Base-by-base conservation (phyloP, 2,113 vertebrate species). In the Eulacestoma nigropectus region DNA sequence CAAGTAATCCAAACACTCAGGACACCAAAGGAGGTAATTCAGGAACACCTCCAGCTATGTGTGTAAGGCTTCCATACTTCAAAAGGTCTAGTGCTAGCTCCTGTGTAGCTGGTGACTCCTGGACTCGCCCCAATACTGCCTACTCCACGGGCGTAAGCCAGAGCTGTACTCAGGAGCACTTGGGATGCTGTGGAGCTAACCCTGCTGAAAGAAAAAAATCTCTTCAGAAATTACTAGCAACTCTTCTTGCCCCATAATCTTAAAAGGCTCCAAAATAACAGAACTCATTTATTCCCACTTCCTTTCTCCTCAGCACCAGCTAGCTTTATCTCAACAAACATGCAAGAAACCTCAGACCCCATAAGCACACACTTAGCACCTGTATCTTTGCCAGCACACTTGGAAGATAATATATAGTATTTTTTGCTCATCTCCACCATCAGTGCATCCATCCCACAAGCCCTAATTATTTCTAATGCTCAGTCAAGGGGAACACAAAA, bases 401-500 rank as follows among this genome's bases (percentile, higher is more conserved):
- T 70, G 30, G 93, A 92, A 92, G n/a, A 91, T 49, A 53, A 78
- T 62, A 62, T 46, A 78, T 78, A 57, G 42, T 33, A 63, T 77
- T 91, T 94, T 89, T 83, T 96, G 89, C 84, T 68, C 95, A 76
- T 95, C 82, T 96, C 73, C 37, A 81, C 84, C 93, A 90, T 84
- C 37, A 95, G 81, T 42, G 53, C 83, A 94, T 93, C 73, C 76
- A 94, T 97, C 94, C 60, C 57, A 87, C 47, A 95, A 78, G 85
- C 77, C 81, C 90, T 97, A 97, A 97, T 97, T 96, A 97, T 56
- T 70, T 90, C 90, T 93, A 96, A 96, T 87, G 94, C 64, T 97
- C 94, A 84, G 96, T 65, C 96, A 91, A 97, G 69, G 91, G 77
- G 95, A 97, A 97, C 95, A 96, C 70, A 90, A 96, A 97, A 95